These are phyloP conservation scores for Micrasema minimum DNA, from an alignment of 1,140 invertebrate species.

Conservation along the genomic window DNA sequence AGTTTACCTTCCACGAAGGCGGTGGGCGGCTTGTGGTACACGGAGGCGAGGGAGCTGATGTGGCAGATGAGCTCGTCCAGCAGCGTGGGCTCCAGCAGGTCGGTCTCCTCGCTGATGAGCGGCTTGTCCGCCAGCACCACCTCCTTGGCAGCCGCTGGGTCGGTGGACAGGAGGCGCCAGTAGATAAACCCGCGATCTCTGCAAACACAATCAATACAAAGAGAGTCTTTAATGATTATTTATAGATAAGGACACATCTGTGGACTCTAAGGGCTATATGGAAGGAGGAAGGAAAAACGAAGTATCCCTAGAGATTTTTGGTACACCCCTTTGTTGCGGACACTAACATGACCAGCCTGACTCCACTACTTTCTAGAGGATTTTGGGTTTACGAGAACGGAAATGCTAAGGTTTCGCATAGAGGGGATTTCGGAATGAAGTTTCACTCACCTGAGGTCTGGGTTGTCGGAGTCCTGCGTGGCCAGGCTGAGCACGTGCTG, in stretches of 20 bases:
- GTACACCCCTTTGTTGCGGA: too few species aligned
- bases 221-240: too few species aligned
- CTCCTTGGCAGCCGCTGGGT: slow-evolving; percentile 98
- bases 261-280: too few species aligned
- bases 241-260: too few species aligned
- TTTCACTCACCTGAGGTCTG: slow-evolving; percentile 86
- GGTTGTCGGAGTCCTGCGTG: slow-evolving; percentile 99
- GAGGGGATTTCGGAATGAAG: too few species aligned
- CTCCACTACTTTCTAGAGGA: too few species aligned
- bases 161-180: slow-evolving; percentile 97
- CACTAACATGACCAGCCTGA: too few species aligned
- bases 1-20: slow-evolving; percentile 98
- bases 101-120: slow-evolving; percentile 98
- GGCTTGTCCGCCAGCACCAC: slow-evolving; percentile 99
- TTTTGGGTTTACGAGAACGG: too few species aligned
- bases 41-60: slow-evolving; percentile 97
- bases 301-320: too few species aligned
- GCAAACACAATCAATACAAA: too few species aligned
- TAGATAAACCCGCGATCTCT: slow-evolving; percentile 99
- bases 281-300: too few species aligned
- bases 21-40: slow-evolving; percentile 99
- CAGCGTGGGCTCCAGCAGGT: slow-evolving; percentile 96
- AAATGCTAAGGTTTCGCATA: too few species aligned
- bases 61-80: slow-evolving; percentile 99
- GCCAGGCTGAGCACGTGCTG: slow-evolving; percentile 93